Evolutionary conservation across 2,797 vertebrate genomes (phyloP).

Genomic region (Vireo griseus): DNA sequence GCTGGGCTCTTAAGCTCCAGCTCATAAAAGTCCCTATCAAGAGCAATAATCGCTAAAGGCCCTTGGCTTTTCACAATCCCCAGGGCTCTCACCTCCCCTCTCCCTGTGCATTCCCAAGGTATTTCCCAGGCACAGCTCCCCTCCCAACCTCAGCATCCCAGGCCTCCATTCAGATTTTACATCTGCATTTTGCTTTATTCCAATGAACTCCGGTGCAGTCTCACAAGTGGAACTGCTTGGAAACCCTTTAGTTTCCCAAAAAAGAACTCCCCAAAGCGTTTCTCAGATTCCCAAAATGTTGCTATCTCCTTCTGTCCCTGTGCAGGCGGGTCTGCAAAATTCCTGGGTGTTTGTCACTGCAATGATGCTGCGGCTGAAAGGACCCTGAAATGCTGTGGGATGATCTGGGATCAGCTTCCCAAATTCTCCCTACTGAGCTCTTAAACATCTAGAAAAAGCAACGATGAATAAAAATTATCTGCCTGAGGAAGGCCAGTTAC

Average conservation of each 20-base stretch:
- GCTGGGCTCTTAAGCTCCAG: neutral
- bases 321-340: neutral
- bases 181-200: neutral
- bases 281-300: neutral
- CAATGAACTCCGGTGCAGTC: neutral
- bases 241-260: neutral
- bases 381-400: accelerated
- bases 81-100: neutral
- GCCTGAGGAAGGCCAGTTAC: neutral
- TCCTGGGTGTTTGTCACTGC: neutral
- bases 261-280: neutral
- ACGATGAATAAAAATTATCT: accelerated
- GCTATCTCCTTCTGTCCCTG: neutral
- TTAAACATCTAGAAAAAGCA: neutral
- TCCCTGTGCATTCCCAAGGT: neutral
- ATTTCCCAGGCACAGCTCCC: neutral
- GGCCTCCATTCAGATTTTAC: neutral
- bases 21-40: neutral
- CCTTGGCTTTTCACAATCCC: neutral
- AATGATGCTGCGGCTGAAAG: accelerated
- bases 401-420: neutral
- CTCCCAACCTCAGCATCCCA: neutral
- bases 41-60: neutral
- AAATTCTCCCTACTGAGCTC: neutral
- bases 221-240: accelerated